These are phyloP conservation scores for Eulithis testata DNA, from an alignment of 2,888 invertebrate species.

Conservation along the genomic window DNA sequence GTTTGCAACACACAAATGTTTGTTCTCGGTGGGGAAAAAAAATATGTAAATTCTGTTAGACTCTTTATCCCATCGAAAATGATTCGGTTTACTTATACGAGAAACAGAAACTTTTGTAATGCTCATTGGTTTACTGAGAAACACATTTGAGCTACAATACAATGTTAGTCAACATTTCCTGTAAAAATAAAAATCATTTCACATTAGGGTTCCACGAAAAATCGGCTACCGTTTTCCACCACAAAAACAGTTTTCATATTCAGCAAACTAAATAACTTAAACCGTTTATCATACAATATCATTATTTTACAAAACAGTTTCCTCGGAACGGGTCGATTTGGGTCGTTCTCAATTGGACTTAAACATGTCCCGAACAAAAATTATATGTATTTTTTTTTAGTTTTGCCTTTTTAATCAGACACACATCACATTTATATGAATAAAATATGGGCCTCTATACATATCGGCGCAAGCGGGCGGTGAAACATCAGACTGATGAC, in stretches of 20 bases:
- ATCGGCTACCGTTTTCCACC: slow-evolving; percentile 42
- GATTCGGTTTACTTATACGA: too few relatives aligned
- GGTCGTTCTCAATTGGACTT: slow-evolving; percentile 18
- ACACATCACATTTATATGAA: too few relatives aligned
- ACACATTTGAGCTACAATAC: not conserved
- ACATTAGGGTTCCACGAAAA: slow-evolving; percentile 40
- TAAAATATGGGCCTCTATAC: too few relatives aligned
- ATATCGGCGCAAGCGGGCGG: too few relatives aligned
- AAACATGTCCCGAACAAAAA: not conserved
- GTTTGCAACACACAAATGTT: too few relatives aligned
- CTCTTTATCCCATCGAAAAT: too few relatives aligned
- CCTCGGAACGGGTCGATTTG: slow-evolving; percentile 38
- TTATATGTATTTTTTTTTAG: too few relatives aligned
- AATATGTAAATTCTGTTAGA: too few relatives aligned
- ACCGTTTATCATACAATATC: slow-evolving; percentile 62
- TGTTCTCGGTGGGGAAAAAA: too few relatives aligned
- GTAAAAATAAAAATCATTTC: slow-evolving; percentile 24
- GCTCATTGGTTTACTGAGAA: not conserved
- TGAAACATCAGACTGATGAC: too few relatives aligned
- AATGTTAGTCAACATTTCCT: slow-evolving; percentile 9
- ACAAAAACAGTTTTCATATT: slow-evolving; percentile 36
- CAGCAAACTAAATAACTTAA: slow-evolving; percentile 45
- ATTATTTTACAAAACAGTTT: slow-evolving; percentile 63
- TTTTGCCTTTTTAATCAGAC: too few relatives aligned
- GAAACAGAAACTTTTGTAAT: too few relatives aligned